Evolutionary conservation across 2,888 invertebrate genomes (phyloP).

Genomic region (Fragum fragum): DNA sequence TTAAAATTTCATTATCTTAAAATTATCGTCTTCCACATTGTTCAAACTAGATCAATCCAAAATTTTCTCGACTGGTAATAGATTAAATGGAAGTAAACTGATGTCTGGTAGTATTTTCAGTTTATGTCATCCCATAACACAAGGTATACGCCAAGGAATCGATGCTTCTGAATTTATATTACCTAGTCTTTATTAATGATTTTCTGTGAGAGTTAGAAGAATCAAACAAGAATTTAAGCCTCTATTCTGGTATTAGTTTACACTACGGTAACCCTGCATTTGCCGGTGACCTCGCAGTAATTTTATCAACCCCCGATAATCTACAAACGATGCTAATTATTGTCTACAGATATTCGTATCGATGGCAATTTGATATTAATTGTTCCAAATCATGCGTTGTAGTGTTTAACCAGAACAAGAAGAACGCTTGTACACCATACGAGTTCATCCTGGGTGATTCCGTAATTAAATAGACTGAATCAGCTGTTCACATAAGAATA

Average conservation of each 20-base stretch:
- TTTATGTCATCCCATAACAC: not conserved
- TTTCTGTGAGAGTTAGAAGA: slow-evolving; percentile 2
- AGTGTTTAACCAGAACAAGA: too few relatives aligned
- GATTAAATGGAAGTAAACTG: too few relatives aligned
- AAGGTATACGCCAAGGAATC: slow-evolving; percentile 19
- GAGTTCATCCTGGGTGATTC: not conserved
- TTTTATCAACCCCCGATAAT: not conserved
- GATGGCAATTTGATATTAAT: too few relatives aligned
- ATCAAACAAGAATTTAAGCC: not conserved
- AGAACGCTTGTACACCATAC: not conserved
- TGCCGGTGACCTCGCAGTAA: slow-evolving; percentile 2
- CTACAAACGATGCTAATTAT: not conserved
- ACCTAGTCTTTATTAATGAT: slow-evolving; percentile 10
- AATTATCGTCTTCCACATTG: too few relatives aligned
- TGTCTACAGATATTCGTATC: slow-evolving; percentile 1
- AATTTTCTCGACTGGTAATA: too few relatives aligned
- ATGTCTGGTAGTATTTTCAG: too few relatives aligned
- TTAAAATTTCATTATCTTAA: too few relatives aligned
- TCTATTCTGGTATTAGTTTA: not conserved
- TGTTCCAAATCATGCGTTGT: not conserved
- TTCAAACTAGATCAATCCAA: too few relatives aligned
- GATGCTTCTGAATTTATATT: slow-evolving; percentile 11
- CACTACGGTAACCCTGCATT: slow-evolving; percentile 3
- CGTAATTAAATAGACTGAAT: not conserved
- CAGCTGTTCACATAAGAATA: not conserved